Evolutionary conservation across 1,140 invertebrate genomes (phyloP).

Genomic region (Oryzaephilus surinamensis): DNA sequence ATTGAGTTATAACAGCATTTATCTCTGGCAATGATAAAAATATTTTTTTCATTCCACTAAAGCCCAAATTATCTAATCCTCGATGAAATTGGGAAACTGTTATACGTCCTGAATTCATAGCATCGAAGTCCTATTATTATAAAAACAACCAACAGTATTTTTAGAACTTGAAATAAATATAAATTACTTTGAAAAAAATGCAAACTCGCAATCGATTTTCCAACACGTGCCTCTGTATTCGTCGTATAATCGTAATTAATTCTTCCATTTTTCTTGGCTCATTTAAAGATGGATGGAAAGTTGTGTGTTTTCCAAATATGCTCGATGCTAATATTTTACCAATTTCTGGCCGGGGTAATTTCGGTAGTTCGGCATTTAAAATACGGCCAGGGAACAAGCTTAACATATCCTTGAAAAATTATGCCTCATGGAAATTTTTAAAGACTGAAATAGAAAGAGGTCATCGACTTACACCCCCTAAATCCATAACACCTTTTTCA

Average conservation of each 20-base stretch:
- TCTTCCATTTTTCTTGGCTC: slow-evolving; percentile 33
- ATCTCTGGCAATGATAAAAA: slow-evolving; percentile 47
- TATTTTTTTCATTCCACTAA: slow-evolving; percentile 41
- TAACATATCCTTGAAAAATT: slow-evolving; percentile 45
- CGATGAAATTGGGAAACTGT: slow-evolving; percentile 53
- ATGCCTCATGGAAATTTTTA: too few species aligned
- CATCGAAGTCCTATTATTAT: slow-evolving; percentile 56
- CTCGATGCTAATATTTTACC: slow-evolving; percentile 40
- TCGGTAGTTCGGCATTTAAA: slow-evolving; percentile 52
- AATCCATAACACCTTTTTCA: slow-evolving; percentile 42
- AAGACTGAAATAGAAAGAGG: slow-evolving; percentile 3
- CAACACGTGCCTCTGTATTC: slow-evolving; percentile 48
- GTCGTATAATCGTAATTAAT: slow-evolving; percentile 38
- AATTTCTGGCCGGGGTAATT: slow-evolving; percentile 51
- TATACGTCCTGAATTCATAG: slow-evolving; percentile 48
- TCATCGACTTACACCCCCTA: slow-evolving; percentile 39
- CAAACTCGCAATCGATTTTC: slow-evolving; percentile 47
- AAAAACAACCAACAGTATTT: slow-evolving; percentile 6
- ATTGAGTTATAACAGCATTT: slow-evolving; percentile 44
- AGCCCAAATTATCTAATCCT: slow-evolving; percentile 49
- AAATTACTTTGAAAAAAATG: slow-evolving; percentile 49
- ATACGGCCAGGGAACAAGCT: slow-evolving; percentile 48
- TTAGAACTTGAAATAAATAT: not conserved
- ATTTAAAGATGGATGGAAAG: slow-evolving; percentile 46
- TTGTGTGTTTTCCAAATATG: slow-evolving; percentile 42